Conservation (phyloP, 1,140 invertebrate genomes). For the Arctopsyche grandis region DNA sequence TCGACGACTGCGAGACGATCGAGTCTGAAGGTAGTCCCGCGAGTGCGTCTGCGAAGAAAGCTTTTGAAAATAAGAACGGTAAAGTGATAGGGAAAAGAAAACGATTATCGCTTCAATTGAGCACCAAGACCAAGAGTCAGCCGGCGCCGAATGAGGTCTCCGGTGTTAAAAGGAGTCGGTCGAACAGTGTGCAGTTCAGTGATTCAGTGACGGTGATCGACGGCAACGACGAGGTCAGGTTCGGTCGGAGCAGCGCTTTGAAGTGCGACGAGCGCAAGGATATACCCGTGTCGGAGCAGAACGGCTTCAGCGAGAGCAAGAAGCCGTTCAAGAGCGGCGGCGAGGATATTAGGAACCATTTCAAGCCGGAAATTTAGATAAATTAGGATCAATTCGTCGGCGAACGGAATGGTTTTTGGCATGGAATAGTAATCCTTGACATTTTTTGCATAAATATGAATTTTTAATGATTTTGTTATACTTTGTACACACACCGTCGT, state of each 20-base stretch:
- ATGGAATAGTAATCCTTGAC: too few relatives aligned
- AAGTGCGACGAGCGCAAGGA: not conserved
- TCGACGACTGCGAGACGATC: not conserved
- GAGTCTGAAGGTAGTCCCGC: slow-evolving; percentile 12
- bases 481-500: not conserved
- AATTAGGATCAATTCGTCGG: not conserved
- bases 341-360: not conserved
- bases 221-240: not conserved
- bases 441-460: too few relatives aligned
- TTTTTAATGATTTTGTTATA: too few relatives aligned
- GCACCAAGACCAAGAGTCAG: not conserved
- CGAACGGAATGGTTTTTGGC: not conserved
- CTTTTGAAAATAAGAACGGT: not conserved
- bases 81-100: slow-evolving; percentile 13
- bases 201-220: slow-evolving; percentile 45
- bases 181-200: slow-evolving; percentile 51
- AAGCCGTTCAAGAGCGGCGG: not conserved
- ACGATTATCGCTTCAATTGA: slow-evolving; percentile 13
- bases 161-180: slow-evolving; percentile 40
- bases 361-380: not conserved
- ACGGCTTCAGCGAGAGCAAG: not conserved
- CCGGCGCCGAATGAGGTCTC: not conserved
- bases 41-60: not conserved
- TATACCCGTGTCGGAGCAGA: too few relatives aligned
- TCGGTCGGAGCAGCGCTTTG: not conserved